These are phyloP conservation scores for Tigriopus californicus DNA, from an alignment of 2,888 invertebrate genomes.

Conservation along the genomic window DNA sequence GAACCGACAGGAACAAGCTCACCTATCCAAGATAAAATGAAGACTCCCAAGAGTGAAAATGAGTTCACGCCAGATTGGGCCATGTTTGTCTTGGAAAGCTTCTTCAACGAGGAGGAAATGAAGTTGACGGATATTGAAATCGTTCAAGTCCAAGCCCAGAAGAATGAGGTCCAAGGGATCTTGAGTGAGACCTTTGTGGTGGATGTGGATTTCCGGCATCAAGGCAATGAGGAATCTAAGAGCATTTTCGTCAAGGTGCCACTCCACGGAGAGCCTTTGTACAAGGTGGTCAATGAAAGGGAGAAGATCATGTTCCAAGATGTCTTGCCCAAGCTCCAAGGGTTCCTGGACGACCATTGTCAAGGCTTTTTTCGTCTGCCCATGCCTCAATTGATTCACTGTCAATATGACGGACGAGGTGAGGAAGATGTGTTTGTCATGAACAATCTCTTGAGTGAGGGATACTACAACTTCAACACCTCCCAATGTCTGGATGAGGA, in stretches of 20 bases:
- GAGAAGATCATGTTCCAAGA: not conserved
- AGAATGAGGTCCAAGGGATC: conserved; percentile 6
- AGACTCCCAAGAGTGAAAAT: not conserved
- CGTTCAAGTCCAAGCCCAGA: not conserved
- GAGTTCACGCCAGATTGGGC: not conserved
- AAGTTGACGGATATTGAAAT: not conserved
- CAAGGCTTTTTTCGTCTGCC: not conserved
- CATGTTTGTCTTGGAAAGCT: not conserved
- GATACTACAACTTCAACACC: not conserved
- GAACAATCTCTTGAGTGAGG: not conserved
- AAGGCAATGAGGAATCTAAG: not conserved
- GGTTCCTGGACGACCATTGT: conserved; percentile 2
- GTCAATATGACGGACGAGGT: conserved; percentile 1
- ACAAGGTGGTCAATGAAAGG: not conserved
- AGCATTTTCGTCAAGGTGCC: conserved; percentile 8
- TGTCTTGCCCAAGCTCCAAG: conserved; percentile 4
- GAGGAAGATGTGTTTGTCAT: conserved; percentile 1
- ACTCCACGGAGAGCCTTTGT: conserved; percentile 3
- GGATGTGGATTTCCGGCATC: not conserved
- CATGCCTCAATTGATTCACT: conserved; percentile 3
- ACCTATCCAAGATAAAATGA: too few species aligned
- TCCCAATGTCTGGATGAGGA: not conserved
- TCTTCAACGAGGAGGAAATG: not conserved
- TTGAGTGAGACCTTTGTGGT: not conserved
- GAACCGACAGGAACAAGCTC: too few species aligned